Base-by-base conservation (phyloP, 2,797 vertebrate species). In the Thripadectes ignobilis region DNA sequence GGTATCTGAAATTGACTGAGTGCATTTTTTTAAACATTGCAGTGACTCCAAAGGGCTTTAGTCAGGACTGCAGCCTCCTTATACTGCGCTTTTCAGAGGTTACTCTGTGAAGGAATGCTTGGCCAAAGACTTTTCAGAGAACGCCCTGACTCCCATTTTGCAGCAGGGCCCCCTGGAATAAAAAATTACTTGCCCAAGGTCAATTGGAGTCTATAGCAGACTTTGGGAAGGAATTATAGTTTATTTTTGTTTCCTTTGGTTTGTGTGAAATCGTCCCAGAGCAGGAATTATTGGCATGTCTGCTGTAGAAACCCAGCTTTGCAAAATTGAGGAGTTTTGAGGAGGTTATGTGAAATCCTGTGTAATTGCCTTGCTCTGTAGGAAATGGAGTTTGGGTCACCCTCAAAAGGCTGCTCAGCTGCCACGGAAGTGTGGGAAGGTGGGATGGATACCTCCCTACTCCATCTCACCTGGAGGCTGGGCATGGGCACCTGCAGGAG, bases 271-370 rank as follows among this genome's bases (percentile, higher is more conserved):
- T 10, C 38, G 54, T 66, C 46, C 76, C 43, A 48, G 75, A 87
- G 65, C 72, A 62, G 61, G 87, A 85, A 45, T 72, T 77, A 32
- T 24, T 63, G 85, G 30, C 34, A 36, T 6, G 32, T 38, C 74
- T 95, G 68, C 65, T 68, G 16, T 16, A 45, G 57, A 65, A 55
- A 55, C 39, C n/a, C 54, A 21, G 10, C 57, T 91, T 41, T 52
- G 49, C 65, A 59, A 59, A 87, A 39, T 0, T 9, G 32, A n/a
- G 57, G 38, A 57, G 45, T 41, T 86, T 57, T 38, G 68, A 79
- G 71, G 83, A 65, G 67, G 74, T 7, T 24, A 36, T 45, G 58
- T 83, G 87, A 92, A 88, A 69, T 89, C 73, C 73, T 39, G 39
- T 68, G 54, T 48, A 30, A 43, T 73, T 63, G 72, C 34, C 59